Evolutionary conservation across 2,888 invertebrate genomes (phyloP).

Genomic region (Aspidiotus rigidus): DNA sequence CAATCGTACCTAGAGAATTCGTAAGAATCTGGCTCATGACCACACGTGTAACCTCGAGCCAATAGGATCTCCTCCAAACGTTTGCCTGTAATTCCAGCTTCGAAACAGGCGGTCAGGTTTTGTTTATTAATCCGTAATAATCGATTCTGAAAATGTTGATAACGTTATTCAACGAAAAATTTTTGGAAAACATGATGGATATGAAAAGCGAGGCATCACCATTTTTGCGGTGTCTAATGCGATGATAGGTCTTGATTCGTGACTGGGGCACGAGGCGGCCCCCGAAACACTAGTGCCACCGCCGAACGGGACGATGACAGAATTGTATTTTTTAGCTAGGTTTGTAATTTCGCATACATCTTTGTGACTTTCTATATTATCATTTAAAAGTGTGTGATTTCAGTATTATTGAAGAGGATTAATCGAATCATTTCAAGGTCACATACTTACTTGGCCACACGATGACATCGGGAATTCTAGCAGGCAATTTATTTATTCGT

Average conservation of each 20-base stretch:
- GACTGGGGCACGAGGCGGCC: constrained; percentile 70
- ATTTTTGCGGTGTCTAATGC: constrained; percentile 90
- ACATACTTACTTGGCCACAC: constrained; percentile 70
- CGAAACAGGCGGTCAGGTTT: constrained; percentile 70
- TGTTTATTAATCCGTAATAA: constrained; percentile 86
- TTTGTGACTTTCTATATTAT: constrained; percentile 54
- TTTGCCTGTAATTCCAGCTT: constrained; percentile 89
- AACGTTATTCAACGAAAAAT: too few relatives aligned
- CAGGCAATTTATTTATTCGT: constrained; percentile 51
- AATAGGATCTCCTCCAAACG: constrained; percentile 80
- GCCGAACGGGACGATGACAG: constrained; percentile 86
- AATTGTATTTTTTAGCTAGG: constrained; percentile 61
- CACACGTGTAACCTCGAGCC: constrained; percentile 71
- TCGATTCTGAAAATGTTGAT: constrained; percentile 52
- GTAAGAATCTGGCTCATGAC: constrained; percentile 97
- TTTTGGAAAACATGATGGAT: too few relatives aligned
- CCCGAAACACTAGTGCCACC: constrained; percentile 91
- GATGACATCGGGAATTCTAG: constrained; percentile 83
- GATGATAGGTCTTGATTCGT: constrained; percentile 71
- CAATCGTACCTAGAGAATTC: constrained; percentile 69
- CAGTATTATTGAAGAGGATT: neutral
- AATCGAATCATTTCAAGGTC: neutral
- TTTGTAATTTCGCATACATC: constrained; percentile 73
- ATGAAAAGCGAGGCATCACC: constrained; percentile 44
- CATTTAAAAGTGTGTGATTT: neutral